Percentiles rank a stretch among this genome's conserved stretches.
Conservation (phyloP, 1,140 invertebrate genomes). For the Vollenhovia emeryi region DNA sequence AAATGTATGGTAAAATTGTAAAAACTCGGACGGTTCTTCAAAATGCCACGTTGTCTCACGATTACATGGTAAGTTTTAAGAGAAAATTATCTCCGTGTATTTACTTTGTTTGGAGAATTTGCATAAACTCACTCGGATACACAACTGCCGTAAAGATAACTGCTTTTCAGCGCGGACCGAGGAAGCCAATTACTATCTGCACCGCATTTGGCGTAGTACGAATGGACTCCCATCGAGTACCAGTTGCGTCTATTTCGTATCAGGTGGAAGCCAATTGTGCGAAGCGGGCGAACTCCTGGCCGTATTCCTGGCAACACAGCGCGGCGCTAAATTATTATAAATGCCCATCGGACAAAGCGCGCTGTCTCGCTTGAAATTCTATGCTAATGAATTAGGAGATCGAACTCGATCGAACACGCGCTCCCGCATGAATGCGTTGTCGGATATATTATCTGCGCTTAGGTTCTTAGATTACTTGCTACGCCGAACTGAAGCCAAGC, state of each 20-base stretch:
- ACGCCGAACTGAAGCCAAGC: conserved; percentile 10
- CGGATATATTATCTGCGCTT: conserved; percentile 32
- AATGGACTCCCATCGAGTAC: conserved; percentile 54
- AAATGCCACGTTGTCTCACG: too few relatives aligned
- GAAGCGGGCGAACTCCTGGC: conserved; percentile 34
- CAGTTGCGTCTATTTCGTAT: conserved; percentile 72
- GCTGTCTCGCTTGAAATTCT: conserved; percentile 61
- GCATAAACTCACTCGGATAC: neutral
- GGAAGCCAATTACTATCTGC: conserved; percentile 68
- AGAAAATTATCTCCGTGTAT: too few relatives aligned
- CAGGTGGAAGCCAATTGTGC: conserved; percentile 65
- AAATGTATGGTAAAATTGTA: too few relatives aligned
- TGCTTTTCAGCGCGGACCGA: conserved; percentile 37
- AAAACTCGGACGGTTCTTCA: too few relatives aligned
- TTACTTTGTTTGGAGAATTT: neutral
- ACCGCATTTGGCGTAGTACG: conserved; percentile 64
- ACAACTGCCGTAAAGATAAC: neutral
- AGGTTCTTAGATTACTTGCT: conserved; percentile 30
- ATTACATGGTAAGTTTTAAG: too few relatives aligned
- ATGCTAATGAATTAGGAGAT: conserved; percentile 72
- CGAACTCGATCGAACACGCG: conserved; percentile 32
- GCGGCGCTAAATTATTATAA: neutral
- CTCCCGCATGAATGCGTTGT: neutral
- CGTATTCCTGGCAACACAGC: conserved; percentile 43
- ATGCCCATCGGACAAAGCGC: conserved; percentile 59